Evolutionary conservation across 92 coral and sea anemone genomes (phyloP), one percentile per base, ranked within the genome.

Genomic region (Epizoanthus rinbou): DNA sequence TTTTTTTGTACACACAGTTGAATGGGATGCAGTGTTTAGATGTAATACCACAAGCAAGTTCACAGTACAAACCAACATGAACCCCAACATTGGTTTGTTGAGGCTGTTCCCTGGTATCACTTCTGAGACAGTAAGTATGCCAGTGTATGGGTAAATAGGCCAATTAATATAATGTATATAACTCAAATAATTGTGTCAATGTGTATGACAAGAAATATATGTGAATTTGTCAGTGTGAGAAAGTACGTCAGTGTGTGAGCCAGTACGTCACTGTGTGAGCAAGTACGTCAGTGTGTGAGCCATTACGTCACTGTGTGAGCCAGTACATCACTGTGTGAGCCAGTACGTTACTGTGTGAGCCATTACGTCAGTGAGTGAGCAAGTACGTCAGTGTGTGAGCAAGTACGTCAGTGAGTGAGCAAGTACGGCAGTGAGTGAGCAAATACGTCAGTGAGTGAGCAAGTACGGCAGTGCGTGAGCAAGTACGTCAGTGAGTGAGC

Each of bases 1-100:
- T 41, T 60, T 31, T 63, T 53, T 18, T 58, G 17, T 56, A 67
- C 45, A 71, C 73, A 18, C 88, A 96, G 99, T 96, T 10, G 90
- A 89, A 31, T 96, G 99, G 99, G 99, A 96, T 94, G 99, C 99
- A 21, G 89, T 96, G 63, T 96, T 96, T 69, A 92, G 99, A 37
- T 88, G 96, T 41, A 90, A 92, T 74, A 88, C 86, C 67, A 88
- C 88, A 39, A 80, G 63, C 65, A 89, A 88, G 63, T 90, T 96
- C 41, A 69, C 86, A 52, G 99, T 94, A 31, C 93, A 89, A 41
- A 90, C 96, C 24, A 81, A 84, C 31, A 94, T 96, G 94, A 96
- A 96, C 69, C 94, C 98, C 22, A 94, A 96, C 82, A 92, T 93
- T 78, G 99, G 99, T 23, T 85, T 93, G 37, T 74, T 96, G 45